These are phyloP conservation scores for Condylura cristata DNA, from an alignment of 2,113 vertebrate species.

Conservation along the genomic window DNA sequence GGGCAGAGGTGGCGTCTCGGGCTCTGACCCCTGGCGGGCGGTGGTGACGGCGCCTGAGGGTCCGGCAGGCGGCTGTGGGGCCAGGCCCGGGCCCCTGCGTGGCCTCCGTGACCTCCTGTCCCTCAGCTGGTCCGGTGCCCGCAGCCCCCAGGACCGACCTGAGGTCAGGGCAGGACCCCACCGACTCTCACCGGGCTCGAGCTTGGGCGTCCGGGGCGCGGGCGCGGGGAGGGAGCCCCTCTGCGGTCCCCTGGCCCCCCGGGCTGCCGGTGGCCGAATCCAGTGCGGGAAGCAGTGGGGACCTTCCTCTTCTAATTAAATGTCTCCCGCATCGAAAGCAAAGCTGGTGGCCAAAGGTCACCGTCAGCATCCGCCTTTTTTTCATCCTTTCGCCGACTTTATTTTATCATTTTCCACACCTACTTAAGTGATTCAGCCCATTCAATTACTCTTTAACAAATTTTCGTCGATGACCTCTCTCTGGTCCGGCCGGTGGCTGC, in stretches of 20 bases:
- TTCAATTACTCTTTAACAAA: conserved; percentile 80
- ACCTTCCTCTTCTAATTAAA: background rate
- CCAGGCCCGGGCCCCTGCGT: too few species aligned
- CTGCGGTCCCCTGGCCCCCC: too few species aligned
- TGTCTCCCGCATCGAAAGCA: background rate
- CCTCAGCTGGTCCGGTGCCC: too few species aligned
- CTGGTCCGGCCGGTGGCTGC: background rate
- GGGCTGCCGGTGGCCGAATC: too few species aligned
- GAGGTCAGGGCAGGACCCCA: background rate
- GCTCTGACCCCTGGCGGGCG: too few species aligned
- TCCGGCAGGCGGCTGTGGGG: too few species aligned
- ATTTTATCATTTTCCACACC: conserved; percentile 70
- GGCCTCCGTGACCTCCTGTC: accelerated
- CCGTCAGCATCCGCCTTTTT: background rate
- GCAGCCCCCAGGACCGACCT: background rate
- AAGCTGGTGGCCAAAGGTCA: background rate
- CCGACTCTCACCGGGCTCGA: too few species aligned
- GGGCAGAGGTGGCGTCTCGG: too few species aligned
- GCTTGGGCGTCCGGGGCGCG: too few species aligned
- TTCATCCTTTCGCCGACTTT: conserved; percentile 27
- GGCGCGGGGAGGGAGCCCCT: too few species aligned
- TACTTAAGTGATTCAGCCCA: conserved; percentile 82
- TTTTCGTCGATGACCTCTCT: conserved; percentile 80
- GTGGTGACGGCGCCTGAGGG: too few species aligned
- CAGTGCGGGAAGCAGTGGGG: too few species aligned